Conservation (phyloP, 2,888 invertebrate species). For the Acleris laterana region DNA sequence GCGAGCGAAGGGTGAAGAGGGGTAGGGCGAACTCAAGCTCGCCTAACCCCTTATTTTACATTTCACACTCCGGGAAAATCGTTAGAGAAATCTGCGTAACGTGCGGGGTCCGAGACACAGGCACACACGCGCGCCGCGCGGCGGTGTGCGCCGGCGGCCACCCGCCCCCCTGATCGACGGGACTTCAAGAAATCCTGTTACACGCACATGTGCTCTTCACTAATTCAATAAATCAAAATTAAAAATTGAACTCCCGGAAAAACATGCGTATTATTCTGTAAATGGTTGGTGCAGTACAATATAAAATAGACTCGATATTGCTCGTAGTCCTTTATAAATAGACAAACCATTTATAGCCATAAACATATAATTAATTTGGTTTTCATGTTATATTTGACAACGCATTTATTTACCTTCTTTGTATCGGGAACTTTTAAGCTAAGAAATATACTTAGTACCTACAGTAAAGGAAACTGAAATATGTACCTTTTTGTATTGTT, state of each 20-base stretch:
- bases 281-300: too few relatives aligned
- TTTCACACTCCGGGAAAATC: constrained; percentile 85
- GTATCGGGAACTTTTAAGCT: too few relatives aligned
- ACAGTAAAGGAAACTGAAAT: too few relatives aligned
- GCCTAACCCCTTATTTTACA: constrained; percentile 84
- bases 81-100: constrained; percentile 84
- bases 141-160: constrained; percentile 60
- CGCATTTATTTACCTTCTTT: too few relatives aligned
- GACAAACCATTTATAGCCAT: too few relatives aligned
- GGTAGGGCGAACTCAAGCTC: constrained; percentile 66
- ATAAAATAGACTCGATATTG: too few relatives aligned
- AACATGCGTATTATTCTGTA: too few relatives aligned
- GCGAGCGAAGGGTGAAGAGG: constrained; percentile 58
- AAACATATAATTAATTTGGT: too few relatives aligned
- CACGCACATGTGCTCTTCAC: constrained; percentile 66
- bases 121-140: constrained; percentile 59
- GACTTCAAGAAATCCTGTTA: constrained; percentile 83
- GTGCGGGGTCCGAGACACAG: constrained; percentile 81
- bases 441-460: too few relatives aligned
- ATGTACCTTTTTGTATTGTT: too few relatives aligned
- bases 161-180: constrained; percentile 75
- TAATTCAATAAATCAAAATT: constrained; percentile 64
- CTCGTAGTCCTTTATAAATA: too few relatives aligned
- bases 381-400: too few relatives aligned
- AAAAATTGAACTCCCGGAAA: constrained; percentile 39